Percentiles rank a stretch among this genome's conserved stretches.
phyloP scores from a whole-genome alignment of 2,797 vertebrate species.

The Catostomus latipinnis region DNA sequence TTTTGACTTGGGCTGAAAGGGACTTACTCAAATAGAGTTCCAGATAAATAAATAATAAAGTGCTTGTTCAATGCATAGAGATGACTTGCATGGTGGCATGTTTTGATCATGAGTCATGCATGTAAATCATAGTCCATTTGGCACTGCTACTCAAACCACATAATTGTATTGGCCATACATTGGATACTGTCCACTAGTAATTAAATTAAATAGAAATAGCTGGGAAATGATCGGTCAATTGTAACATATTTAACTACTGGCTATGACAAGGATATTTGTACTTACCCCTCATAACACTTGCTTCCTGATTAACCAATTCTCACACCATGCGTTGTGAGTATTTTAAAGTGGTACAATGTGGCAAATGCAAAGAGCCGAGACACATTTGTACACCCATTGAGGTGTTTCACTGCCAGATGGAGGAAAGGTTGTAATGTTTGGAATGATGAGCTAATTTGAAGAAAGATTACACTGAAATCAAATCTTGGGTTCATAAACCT shows the following conservation, averaged over 20 bases:
- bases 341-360: constrained; percentile 63
- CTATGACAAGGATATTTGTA: constrained; percentile 66
- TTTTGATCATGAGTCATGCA: constrained; percentile 97
- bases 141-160: constrained; percentile 83
- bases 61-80: constrained; percentile 93
- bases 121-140: constrained; percentile 92
- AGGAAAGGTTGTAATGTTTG: constrained; percentile 60
- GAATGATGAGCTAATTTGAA: constrained; percentile 68
- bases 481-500: constrained; percentile 78
- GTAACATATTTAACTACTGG: constrained; percentile 65
- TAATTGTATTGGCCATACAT: constrained; percentile 81
- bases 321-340: constrained; percentile 65
- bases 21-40: constrained; percentile 84
- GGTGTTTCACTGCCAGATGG: constrained; percentile 80
- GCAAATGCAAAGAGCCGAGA: constrained; percentile 71
- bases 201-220: constrained; percentile 66
- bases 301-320: constrained; percentile 72
- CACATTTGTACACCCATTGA: constrained; percentile 37
- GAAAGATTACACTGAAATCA: constrained; percentile 67
- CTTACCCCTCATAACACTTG: constrained; percentile 71
- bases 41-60: constrained; percentile 84
- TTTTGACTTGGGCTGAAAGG: constrained; percentile 86
- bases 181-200: constrained; percentile 81
- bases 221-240: constrained; percentile 56
- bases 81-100: constrained; percentile 99